Evolutionary conservation across 2,797 vertebrate genomes (phyloP), one percentile per base, ranked within the genome.

Genomic region (Lepidocolaptes lacrymiger): DNA sequence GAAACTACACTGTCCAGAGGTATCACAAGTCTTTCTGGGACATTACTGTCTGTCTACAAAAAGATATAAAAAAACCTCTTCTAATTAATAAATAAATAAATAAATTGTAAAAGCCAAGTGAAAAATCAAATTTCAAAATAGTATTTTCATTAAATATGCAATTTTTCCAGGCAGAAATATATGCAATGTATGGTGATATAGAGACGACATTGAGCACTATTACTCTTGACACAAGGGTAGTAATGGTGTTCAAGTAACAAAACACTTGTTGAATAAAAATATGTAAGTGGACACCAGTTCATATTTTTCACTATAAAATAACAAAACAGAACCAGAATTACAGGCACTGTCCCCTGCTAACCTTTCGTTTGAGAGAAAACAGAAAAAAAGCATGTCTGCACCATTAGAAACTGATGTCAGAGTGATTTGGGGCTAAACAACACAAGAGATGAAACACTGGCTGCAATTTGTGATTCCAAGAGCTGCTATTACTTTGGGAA

Each of bases 401-500:
- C 80, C 55, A 22, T 30, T 55, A 81, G 73, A 75, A 93, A 72
- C 30, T 15, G 39, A 69, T 85, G 74, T 68, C 30, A n/a, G 85
- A 64, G 80, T 37, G 74, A 82, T 79, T 23, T 79, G 71, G 74
- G 80, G 74, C 74, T 87, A 75, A 44, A 34, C 24, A 81, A 2
- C 76, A 73, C 9, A 27, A 44, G 71, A 55, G 63, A 67, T 32
- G 83, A 67, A 93, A 43, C n/a, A 7, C 18, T 52, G 2, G 0
- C 67, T 41, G 63, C 9, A 87, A 88, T 69, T 89, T 77, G 54
- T 34, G 62, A 51, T 78, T 91, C 59, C 0, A 0, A 85, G 93
- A 82, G 90, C 80, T 91, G 71, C 88, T 84, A 9, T 32, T 48
- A 10, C 85, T 27, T 44, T 55, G 63, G 88, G 77, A 90, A 81